These are phyloP conservation scores for Salvelinus alpinus DNA, from an alignment of 2,113 vertebrate species.

Conservation along the genomic window DNA sequence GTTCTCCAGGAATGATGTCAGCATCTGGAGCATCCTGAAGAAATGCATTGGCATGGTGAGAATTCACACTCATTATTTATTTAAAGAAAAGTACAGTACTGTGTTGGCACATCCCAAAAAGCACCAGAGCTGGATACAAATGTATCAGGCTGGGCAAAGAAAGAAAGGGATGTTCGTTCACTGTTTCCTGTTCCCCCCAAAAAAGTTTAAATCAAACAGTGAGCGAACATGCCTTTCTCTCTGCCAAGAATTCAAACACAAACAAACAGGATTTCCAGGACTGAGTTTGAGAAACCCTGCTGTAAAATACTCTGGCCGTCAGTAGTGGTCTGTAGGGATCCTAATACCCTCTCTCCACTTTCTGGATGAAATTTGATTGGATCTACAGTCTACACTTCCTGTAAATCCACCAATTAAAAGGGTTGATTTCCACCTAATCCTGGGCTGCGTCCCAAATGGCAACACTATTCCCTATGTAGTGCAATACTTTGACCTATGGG, in stretches of 20 bases:
- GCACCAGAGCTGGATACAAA: too few species aligned
- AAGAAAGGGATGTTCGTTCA: too few species aligned
- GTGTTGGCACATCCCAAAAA: too few species aligned
- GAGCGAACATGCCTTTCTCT: too few species aligned
- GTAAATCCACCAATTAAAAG: conserved; percentile 20
- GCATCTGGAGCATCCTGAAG: conserved; percentile 97
- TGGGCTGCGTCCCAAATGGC: too few species aligned
- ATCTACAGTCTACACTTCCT: conserved; percentile 21
- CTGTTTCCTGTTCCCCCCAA: too few species aligned
- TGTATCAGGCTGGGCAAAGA: too few species aligned
- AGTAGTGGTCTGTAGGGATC: conserved; percentile 9
- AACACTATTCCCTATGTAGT: too few species aligned
- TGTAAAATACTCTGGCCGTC: background rate
- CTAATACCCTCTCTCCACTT: conserved; percentile 12
- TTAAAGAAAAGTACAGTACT: too few species aligned
- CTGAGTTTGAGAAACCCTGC: background rate
- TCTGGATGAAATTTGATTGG: conserved; percentile 32
- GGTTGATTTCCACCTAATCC: conserved; percentile 15
- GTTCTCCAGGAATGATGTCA: conserved; percentile 97
- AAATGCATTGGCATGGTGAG: conserved; percentile 99
- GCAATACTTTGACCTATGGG: too few species aligned
- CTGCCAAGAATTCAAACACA: too few species aligned
- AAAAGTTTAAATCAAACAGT: too few species aligned
- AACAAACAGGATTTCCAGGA: background rate
- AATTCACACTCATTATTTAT: background rate